These are phyloP conservation scores for Hemistola chrysoprasaria DNA, from an alignment of 2,888 invertebrate species.

Conservation along the genomic window DNA sequence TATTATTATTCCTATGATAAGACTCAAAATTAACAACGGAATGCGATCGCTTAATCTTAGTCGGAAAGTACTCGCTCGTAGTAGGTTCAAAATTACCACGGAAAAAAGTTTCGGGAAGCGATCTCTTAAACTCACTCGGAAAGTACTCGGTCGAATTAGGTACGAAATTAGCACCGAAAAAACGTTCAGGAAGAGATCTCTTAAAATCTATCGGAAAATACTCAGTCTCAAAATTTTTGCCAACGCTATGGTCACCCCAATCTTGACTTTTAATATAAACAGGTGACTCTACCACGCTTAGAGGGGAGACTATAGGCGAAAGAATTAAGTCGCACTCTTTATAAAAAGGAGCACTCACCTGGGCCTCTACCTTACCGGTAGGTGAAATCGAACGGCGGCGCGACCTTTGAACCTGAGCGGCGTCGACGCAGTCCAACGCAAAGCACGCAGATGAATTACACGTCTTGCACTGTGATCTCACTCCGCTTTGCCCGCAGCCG, in stretches of 20 bases:
- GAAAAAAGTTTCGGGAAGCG: background rate
- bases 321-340: background rate
- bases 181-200: background rate
- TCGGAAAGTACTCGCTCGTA: background rate
- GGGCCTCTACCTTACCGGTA: background rate
- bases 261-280: background rate
- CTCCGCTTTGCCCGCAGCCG: background rate
- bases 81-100: background rate
- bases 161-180: background rate
- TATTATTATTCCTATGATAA: background rate
- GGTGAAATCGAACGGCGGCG: background rate
- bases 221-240: background rate
- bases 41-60: background rate
- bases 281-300: background rate
- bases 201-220: background rate
- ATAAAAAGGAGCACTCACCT: background rate
- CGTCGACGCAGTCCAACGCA: background rate
- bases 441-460: background rate
- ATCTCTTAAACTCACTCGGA: background rate
- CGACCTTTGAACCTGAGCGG: background rate
- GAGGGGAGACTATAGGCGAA: background rate
- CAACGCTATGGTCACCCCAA: background rate
- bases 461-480: background rate
- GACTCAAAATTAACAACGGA: background rate
- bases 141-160: background rate